Conservation (phyloP, 2,888 invertebrate species). For the Miltochrista miniata region DNA sequence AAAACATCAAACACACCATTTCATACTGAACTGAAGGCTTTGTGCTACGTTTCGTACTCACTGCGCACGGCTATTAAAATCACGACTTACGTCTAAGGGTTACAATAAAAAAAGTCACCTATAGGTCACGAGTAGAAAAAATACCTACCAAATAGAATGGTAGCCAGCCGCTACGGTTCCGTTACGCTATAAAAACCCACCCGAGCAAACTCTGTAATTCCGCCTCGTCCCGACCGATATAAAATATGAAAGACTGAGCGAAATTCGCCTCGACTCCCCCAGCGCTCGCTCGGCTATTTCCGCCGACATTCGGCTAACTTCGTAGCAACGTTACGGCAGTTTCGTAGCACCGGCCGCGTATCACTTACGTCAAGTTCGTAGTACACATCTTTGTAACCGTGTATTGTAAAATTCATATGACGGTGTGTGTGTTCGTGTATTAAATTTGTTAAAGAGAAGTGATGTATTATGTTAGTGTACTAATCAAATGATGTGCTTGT, state of each 20-base stretch:
- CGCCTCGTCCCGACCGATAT: constrained; percentile 75
- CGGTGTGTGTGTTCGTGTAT: constrained; percentile 67
- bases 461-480: constrained; percentile 45
- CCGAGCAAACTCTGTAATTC: constrained; percentile 80
- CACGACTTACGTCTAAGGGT: constrained; percentile 62
- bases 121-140: constrained; percentile 62
- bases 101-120: constrained; percentile 60
- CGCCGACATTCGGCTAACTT: constrained; percentile 53
- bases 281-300: constrained; percentile 55
- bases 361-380: constrained; percentile 51
- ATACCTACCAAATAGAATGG: constrained; percentile 69
- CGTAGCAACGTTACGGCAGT: constrained; percentile 79
- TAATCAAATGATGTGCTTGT: constrained; percentile 67
- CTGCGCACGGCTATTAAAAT: constrained; percentile 65
- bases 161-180: constrained; percentile 63
- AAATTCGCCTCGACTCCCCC: constrained; percentile 65
- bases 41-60: constrained; percentile 48
- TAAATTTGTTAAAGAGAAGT: constrained; percentile 32
- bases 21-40: constrained; percentile 42
- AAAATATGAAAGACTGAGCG: constrained; percentile 82
- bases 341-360: constrained; percentile 52
- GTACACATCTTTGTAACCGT: constrained; percentile 23
- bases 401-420: constrained; percentile 41
- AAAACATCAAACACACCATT: constrained; percentile 47
- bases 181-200: constrained; percentile 74